Evolutionary conservation across 2,797 vertebrate species (phyloP).

Genomic region (Hoplostethus mediterraneus): DNA sequence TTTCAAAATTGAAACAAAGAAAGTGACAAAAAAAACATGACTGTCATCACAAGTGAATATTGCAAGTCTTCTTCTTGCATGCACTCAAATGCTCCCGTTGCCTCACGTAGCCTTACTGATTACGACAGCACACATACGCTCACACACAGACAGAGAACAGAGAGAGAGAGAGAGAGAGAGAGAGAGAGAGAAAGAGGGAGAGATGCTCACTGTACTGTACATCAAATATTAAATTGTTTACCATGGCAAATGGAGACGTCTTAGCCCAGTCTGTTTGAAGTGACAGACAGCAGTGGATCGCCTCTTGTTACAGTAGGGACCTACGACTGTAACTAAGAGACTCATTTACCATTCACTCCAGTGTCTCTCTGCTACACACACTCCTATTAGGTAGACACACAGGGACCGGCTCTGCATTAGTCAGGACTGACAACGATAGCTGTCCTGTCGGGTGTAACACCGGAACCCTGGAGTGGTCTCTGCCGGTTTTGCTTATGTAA

Average conservation of each 20-base stretch:
- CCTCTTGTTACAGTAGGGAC: slow-evolving; percentile 41
- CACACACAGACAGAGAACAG: slow-evolving; percentile 8
- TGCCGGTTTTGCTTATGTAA: slow-evolving; percentile 73
- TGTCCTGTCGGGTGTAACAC: slow-evolving; percentile 55
- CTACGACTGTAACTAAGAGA: slow-evolving; percentile 62
- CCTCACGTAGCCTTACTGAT: slow-evolving; percentile 64
- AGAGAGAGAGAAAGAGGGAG: slow-evolving; percentile 40
- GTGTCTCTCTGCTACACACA: slow-evolving; percentile 53
- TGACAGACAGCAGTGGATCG: slow-evolving; percentile 69
- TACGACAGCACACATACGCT: slow-evolving; percentile 30
- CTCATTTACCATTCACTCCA: slow-evolving; percentile 71
- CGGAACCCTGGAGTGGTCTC: slow-evolving; percentile 58
- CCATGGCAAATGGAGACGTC: slow-evolving; percentile 67
- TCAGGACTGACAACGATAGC: slow-evolving; percentile 60
- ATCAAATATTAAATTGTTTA: slow-evolving; percentile 85
- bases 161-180: slow-evolving; percentile 32
- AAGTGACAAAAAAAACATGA: neutral
- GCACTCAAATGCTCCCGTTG: slow-evolving; percentile 64
- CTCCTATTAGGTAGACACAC: slow-evolving; percentile 38
- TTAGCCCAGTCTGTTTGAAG: slow-evolving; percentile 75
- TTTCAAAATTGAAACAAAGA: neutral
- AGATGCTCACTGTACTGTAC: slow-evolving; percentile 69
- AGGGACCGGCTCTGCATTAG: slow-evolving; percentile 57
- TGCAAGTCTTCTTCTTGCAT: slow-evolving; percentile 39
- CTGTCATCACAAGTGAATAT: neutral